These are phyloP conservation scores for Tetrapedia diversipes DNA, from an alignment of 2,888 invertebrate species.

Conservation along the genomic window DNA sequence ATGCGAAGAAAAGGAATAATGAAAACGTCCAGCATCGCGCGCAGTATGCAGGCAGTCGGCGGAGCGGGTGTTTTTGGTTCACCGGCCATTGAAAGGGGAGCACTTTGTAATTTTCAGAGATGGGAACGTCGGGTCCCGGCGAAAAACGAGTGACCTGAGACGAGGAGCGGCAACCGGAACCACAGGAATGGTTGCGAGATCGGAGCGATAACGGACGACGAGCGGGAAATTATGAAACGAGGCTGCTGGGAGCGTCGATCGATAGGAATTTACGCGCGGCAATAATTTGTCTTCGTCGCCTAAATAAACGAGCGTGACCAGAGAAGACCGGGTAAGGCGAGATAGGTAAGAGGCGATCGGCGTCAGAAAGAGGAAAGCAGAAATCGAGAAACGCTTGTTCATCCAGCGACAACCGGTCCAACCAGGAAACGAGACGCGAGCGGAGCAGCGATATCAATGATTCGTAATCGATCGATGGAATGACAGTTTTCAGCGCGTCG, in stretches of 20 bases:
- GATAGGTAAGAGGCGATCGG: not conserved
- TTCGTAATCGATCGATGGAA: slow-evolving; percentile 49
- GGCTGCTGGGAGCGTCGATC: not conserved
- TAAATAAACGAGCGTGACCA: not conserved
- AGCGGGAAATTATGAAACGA: not conserved
- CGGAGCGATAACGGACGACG: not conserved
- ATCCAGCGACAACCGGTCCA: slow-evolving; percentile 21
- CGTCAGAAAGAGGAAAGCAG: slow-evolving; percentile 29
- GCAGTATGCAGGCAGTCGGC: not conserved
- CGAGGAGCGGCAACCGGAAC: not conserved
- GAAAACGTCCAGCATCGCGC: slow-evolving; percentile 7
- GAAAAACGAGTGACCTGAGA: not conserved
- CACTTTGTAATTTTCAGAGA: slow-evolving; percentile 18
- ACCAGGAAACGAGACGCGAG: slow-evolving; percentile 35
- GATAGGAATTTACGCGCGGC: not conserved
- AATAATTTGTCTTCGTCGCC: too few relatives aligned
- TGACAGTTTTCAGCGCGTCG: slow-evolving; percentile 43
- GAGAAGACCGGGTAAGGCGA: not conserved
- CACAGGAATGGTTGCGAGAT: slow-evolving; percentile 1
- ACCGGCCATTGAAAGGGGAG: slow-evolving; percentile 6
- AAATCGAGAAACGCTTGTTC: slow-evolving; percentile 21
- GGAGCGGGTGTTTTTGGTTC: slow-evolving; percentile 18
- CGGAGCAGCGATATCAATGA: slow-evolving; percentile 37
- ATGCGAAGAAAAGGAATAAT: slow-evolving; percentile 2
- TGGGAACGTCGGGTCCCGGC: slow-evolving; percentile 11